These are phyloP conservation scores for Martes flavigula DNA, from an alignment of 2,797 vertebrate species.

Conservation along the genomic window DNA sequence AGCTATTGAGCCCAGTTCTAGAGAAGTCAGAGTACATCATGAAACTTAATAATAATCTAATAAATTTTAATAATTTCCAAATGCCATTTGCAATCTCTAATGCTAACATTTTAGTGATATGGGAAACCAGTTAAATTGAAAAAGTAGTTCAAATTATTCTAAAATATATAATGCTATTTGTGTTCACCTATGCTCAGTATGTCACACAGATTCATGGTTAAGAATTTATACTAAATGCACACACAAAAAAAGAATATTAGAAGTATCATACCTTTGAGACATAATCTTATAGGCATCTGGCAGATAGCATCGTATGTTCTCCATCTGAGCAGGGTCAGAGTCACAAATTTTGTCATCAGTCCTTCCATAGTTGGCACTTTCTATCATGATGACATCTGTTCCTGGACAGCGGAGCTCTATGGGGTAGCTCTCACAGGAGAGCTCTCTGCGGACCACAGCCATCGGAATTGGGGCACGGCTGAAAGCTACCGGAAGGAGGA, in stretches of 20 bases:
- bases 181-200: neutral
- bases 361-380: constrained; percentile 99
- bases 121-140: neutral
- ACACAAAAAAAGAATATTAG: constrained; percentile 54
- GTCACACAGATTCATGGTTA: neutral
- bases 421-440: constrained; percentile 98
- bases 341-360: constrained; percentile 99
- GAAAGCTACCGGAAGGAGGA: constrained; percentile 87
- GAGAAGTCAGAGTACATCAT: neutral
- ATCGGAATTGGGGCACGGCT: constrained; percentile 96
- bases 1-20: neutral
- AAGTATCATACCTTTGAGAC: constrained; percentile 92
- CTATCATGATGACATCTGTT: constrained; percentile 99
- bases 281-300: constrained; percentile 99
- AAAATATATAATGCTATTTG: neutral
- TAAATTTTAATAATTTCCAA: neutral
- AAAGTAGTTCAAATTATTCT: neutral
- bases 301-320: constrained; percentile 98
- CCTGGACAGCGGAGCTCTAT: constrained; percentile 99
- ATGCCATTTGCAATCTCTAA: neutral
- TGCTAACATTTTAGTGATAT: neutral
- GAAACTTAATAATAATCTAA: neutral
- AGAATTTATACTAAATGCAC: neutral
- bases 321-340: constrained; percentile 99
- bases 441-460: constrained; percentile 98